Evolutionary conservation across 1,140 invertebrate genomes (phyloP).

Genomic region (Cepaea nemoralis): DNA sequence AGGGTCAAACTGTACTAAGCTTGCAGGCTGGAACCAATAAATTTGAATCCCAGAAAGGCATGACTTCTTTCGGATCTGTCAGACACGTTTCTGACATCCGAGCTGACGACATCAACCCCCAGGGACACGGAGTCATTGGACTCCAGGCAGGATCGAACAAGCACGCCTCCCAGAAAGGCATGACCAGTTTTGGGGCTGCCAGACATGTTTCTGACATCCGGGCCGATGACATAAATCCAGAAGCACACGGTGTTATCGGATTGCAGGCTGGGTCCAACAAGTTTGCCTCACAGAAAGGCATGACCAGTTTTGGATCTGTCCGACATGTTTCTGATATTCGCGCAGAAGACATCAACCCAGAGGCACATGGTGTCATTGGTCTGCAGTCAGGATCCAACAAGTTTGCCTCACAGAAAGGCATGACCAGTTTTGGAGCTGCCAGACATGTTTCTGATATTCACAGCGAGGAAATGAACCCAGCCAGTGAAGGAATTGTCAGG

Average conservation of each 20-base stretch:
- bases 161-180: constrained; percentile 79
- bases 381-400: constrained; percentile 93
- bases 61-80: neutral
- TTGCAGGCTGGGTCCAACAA: constrained; percentile 95
- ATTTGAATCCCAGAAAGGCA: neutral
- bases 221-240: constrained; percentile 74
- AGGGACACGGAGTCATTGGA: constrained; percentile 90
- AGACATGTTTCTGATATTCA: constrained; percentile 61
- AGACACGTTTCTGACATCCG: constrained; percentile 1
- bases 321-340: constrained; percentile 62
- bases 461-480: constrained; percentile 49
- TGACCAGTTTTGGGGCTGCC: constrained; percentile 89
- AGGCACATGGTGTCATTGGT: constrained; percentile 85
- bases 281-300: constrained; percentile 76
- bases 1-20: neutral
- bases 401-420: constrained; percentile 77
- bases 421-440: constrained; percentile 73
- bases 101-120: constrained; percentile 43
- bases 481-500: constrained; percentile 85
- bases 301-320: constrained; percentile 74
- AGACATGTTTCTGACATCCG: constrained; percentile 81
- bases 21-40: neutral
- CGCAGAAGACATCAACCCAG: constrained; percentile 50
- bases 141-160: constrained; percentile 82
- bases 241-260: constrained; percentile 90